phyloP scores from a whole-genome alignment of 1,140 invertebrate genomes.

The Drosophila miranda region DNA sequence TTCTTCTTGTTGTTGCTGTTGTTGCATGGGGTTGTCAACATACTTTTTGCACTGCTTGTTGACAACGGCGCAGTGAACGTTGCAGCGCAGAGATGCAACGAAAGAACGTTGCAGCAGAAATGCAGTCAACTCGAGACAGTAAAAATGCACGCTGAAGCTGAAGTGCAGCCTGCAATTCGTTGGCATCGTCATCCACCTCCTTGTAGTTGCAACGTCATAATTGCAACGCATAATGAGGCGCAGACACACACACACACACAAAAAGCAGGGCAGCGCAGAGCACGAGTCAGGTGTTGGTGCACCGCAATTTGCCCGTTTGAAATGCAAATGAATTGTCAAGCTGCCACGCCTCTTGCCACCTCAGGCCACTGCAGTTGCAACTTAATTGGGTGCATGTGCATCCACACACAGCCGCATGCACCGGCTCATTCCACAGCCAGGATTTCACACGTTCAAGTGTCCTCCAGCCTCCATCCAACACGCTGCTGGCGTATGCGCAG shows the following conservation, averaged over 20 bases:
- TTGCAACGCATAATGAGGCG: constrained; percentile 75
- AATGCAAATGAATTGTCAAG: constrained; percentile 69
- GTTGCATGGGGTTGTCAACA: constrained; percentile 64
- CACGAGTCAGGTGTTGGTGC: constrained; percentile 27
- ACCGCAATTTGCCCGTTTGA: constrained; percentile 67
- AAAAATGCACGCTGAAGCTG: constrained; percentile 42
- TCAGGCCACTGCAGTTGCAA: constrained; percentile 55
- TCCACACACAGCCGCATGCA: constrained; percentile 20
- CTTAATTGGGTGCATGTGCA: constrained; percentile 71
- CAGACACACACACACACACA: constrained; percentile 16
- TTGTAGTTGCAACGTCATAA: constrained; percentile 73
- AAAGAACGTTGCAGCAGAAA: constrained; percentile 34
- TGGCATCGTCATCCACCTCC: constrained; percentile 45
- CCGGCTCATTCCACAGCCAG: constrained; percentile 9
- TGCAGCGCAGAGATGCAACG: constrained; percentile 25
- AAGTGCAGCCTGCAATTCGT: constrained; percentile 60
- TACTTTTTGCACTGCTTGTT: constrained; percentile 66
- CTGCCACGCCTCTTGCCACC: constrained; percentile 52
- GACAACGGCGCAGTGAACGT: constrained; percentile 45
- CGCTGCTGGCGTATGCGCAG: constrained; percentile 19
- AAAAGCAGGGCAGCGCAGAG: not conserved
- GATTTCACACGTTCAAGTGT: constrained; percentile 48
- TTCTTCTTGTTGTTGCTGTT: constrained; percentile 34
- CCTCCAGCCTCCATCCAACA: constrained; percentile 15
- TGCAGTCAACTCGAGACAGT: constrained; percentile 38